Conservation (phyloP, 2,113 vertebrate species). For the Deroptyus accipitrinus region DNA sequence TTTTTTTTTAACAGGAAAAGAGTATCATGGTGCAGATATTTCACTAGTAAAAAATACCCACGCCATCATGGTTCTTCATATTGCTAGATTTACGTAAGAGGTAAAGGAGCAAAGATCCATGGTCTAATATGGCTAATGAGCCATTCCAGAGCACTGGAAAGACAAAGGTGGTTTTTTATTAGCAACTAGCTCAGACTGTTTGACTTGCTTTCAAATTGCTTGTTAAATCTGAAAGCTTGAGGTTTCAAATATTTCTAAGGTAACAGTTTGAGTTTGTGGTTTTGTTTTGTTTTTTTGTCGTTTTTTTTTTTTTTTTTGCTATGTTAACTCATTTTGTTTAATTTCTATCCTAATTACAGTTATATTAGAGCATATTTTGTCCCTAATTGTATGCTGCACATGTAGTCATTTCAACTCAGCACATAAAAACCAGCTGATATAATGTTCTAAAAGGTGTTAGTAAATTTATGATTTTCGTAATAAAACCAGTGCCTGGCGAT, state of each 20-base stretch:
- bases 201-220: neutral
- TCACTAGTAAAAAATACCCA: slow-evolving; percentile 47
- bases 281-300: neutral
- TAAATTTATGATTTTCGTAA: neutral
- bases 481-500: neutral
- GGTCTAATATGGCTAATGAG: slow-evolving; percentile 44
- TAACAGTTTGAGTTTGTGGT: neutral
- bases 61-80: neutral
- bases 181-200: neutral
- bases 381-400: slow-evolving; percentile 10
- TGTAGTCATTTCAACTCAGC: neutral
- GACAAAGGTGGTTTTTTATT: slow-evolving; percentile 31
- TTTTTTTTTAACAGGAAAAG: slow-evolving; percentile 23
- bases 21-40: neutral
- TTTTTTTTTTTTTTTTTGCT: neutral
- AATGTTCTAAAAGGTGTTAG: neutral
- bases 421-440: neutral
- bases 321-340: neutral
- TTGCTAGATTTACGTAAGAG: slow-evolving; percentile 48
- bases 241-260: neutral
- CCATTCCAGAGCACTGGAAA: neutral
- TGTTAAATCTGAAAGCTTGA: neutral
- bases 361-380: neutral
- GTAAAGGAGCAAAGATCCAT: slow-evolving; percentile 31
- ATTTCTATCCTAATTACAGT: slow-evolving; percentile 27